Evolutionary conservation across 2,113 vertebrate species (phyloP).

Genomic region (Microcebus murinus): DNA sequence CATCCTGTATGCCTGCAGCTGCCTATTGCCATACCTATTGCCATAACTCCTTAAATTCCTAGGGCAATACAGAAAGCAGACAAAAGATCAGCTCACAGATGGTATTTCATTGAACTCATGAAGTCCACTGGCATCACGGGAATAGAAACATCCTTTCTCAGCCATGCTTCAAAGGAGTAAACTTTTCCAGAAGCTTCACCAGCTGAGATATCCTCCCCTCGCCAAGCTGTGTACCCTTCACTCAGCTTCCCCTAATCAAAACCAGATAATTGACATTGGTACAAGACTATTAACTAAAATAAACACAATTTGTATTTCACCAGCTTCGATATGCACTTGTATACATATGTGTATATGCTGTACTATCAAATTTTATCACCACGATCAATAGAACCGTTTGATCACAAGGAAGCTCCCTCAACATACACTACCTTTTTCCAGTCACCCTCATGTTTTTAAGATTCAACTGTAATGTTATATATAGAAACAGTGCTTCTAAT

Average conservation of each 20-base stretch:
- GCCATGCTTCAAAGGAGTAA: neutral
- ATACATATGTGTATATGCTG: no score
- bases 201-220: neutral
- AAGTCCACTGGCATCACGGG: no score
- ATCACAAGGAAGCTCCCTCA: neutral
- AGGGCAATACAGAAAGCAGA: neutral
- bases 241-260: neutral
- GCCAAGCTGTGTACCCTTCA: neutral
- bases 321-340: no score
- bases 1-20: no score
- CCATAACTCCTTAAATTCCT: neutral
- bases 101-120: neutral
- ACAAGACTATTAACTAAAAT: neutral
- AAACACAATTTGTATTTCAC: neutral
- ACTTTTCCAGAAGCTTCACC: neutral
- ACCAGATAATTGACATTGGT: neutral
- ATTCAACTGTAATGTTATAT: neutral
- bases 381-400: neutral
- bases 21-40: neutral
- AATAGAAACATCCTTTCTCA: neutral
- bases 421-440: neutral
- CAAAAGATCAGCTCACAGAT: neutral
- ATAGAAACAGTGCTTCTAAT: neutral
- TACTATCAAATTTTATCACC: neutral
- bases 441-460: neutral